Conservation (phyloP, 1,140 invertebrate species). For the Paracyclopina nana region DNA sequence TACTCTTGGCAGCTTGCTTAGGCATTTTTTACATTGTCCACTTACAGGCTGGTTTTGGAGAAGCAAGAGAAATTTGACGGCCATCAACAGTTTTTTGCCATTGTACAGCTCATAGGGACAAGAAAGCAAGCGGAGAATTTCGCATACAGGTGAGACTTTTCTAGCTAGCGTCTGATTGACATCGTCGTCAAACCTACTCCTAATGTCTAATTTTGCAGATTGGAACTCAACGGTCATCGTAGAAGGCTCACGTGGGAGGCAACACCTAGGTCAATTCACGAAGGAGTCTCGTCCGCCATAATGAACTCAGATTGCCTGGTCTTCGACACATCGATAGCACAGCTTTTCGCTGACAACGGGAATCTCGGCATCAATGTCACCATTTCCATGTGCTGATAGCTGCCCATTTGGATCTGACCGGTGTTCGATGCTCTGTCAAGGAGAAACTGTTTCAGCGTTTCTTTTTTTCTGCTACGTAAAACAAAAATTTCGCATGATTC, state of each 20-base stretch:
- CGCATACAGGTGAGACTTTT: slow-evolving; percentile 60
- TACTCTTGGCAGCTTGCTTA: too few species aligned
- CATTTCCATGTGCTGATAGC: slow-evolving; percentile 53
- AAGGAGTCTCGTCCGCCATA: slow-evolving; percentile 95
- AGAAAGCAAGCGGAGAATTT: slow-evolving; percentile 97
- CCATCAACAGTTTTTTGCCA: slow-evolving; percentile 97
- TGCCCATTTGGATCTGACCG: too few species aligned
- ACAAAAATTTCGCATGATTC: too few species aligned
- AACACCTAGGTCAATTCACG: slow-evolving; percentile 92
- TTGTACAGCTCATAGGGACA: slow-evolving; percentile 95
- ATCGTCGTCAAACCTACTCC: background rate
- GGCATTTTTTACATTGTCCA: too few species aligned
- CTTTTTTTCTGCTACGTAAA: too few species aligned
- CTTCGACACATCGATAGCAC: slow-evolving; percentile 93
- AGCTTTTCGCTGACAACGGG: slow-evolving; percentile 95
- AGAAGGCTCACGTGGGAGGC: slow-evolving; percentile 94
- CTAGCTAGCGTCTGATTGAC: background rate
- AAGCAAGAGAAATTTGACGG: slow-evolving; percentile 97
- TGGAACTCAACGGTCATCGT: slow-evolving; percentile 87
- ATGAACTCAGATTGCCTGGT: slow-evolving; percentile 95
- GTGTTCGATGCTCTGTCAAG: too few species aligned
- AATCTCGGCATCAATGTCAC: slow-evolving; percentile 99
- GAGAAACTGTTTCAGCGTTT: too few species aligned
- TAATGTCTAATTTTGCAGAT: slow-evolving; percentile 29
- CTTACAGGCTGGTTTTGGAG: slow-evolving; percentile 57